Percentiles rank a stretch among this genome's conserved stretches.
These are phyloP conservation scores for Hormiphora californensis DNA, from an alignment of 37 sponge, comb jelly and placozoan genomes.

Conservation along the genomic window DNA sequence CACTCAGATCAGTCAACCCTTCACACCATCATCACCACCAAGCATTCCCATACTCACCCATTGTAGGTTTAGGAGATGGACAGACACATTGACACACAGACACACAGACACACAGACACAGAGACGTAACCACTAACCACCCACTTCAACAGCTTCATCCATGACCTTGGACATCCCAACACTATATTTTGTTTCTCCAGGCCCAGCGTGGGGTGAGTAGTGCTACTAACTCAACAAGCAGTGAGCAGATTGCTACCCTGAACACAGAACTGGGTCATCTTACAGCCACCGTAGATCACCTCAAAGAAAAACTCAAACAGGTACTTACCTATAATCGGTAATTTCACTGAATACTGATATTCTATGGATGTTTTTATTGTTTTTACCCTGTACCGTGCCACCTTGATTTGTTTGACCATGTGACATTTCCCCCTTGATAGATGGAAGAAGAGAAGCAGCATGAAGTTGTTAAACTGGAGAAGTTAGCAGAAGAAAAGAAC, in stretches of 20 bases:
- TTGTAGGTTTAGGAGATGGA: too few relatives aligned
- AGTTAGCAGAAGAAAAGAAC: background rate
- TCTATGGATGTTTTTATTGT: background rate
- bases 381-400: background rate
- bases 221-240: background rate
- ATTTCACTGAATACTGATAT: background rate
- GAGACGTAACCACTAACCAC: too few relatives aligned
- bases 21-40: background rate
- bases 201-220: background rate
- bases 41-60: too few relatives aligned
- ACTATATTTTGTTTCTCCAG: too few relatives aligned
- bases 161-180: too few relatives aligned
- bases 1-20: background rate
- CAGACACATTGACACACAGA: too few relatives aligned
- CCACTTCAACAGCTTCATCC: too few relatives aligned
- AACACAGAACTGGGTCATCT: constrained; percentile 50
- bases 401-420: background rate
- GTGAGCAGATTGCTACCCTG: constrained; percentile 13
- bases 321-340: background rate
- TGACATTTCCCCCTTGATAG: background rate
- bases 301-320: constrained; percentile 32
- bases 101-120: too few relatives aligned
- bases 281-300: constrained; percentile 9
- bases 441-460: constrained; percentile 31
- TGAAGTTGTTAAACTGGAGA: background rate